phyloP scores from a whole-genome alignment of 2,888 invertebrate genomes.

The Balanococcus diminutus region DNA sequence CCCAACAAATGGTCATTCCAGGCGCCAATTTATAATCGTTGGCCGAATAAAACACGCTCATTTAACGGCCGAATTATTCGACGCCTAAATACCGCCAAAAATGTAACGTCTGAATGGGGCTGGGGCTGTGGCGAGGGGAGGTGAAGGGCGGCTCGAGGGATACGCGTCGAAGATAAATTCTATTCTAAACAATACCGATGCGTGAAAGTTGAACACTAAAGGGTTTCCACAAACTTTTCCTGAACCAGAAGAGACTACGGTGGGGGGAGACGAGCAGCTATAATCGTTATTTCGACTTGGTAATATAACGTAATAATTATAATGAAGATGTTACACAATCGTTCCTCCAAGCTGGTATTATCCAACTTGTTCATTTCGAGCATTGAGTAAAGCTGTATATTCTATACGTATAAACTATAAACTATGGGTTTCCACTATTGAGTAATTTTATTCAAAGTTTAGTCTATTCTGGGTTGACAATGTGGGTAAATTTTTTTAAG shows the following conservation, averaged over 20 bases:
- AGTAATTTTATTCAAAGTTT: no score
- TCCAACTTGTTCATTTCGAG: background rate
- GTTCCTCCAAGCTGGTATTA: conserved; percentile 15
- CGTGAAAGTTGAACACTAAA: conserved; percentile 20
- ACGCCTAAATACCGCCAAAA: background rate
- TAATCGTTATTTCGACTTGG: conserved; percentile 8
- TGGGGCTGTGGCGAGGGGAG: background rate
- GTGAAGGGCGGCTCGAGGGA: background rate
- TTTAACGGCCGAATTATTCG: background rate
- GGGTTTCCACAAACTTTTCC: conserved; percentile 21
- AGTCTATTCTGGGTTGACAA: no score
- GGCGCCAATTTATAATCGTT: background rate
- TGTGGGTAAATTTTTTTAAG: no score
- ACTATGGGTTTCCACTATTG: no score
- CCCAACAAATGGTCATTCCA: background rate
- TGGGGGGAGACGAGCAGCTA: background rate
- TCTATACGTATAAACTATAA: no score
- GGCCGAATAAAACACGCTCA: conserved; percentile 13
- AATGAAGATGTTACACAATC: conserved; percentile 20
- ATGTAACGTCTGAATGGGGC: background rate
- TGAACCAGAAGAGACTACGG: no score
- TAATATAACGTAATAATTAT: conserved; percentile 6
- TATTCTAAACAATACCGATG: conserved; percentile 14
- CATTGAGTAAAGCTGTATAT: no score
- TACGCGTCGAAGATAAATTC: background rate